Percentiles rank a stretch among this genome's conserved stretches.
Conservation (phyloP, 1,140 invertebrate genomes). For the Drosophila cardini region DNA sequence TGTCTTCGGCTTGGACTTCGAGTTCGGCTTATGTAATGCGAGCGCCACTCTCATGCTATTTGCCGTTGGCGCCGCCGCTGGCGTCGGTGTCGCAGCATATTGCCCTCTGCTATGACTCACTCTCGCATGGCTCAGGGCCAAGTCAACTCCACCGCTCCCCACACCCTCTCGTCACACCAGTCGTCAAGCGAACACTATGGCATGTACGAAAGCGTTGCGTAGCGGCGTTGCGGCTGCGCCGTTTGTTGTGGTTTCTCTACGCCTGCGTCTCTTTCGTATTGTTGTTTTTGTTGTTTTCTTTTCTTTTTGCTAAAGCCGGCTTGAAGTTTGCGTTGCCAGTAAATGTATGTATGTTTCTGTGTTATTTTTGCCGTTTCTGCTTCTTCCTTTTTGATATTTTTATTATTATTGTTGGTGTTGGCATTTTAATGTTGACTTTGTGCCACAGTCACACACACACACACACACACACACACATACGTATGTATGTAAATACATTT, state of each 20-base stretch:
- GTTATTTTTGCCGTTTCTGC: constrained; percentile 38
- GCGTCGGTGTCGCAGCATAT: constrained; percentile 28
- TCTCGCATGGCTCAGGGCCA: constrained; percentile 49
- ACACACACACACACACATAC: constrained; percentile 2
- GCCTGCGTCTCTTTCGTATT: constrained; percentile 35
- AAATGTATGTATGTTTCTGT: not conserved
- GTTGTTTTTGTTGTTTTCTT: constrained; percentile 26
- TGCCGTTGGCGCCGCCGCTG: constrained; percentile 59
- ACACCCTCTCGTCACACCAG: not conserved
- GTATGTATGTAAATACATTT: constrained; percentile 4
- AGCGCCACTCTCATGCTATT: constrained; percentile 36
- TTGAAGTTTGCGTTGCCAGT: constrained; percentile 53
- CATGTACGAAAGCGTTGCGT: not conserved
- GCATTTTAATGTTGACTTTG: constrained; percentile 57
- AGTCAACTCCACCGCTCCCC: not conserved
- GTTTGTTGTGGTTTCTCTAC: constrained; percentile 72
- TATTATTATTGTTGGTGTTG: constrained; percentile 27
- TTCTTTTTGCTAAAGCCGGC: constrained; percentile 61
- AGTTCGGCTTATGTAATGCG: constrained; percentile 64
- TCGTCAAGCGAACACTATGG: not conserved
- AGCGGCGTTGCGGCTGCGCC: constrained; percentile 56
- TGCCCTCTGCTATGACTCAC: constrained; percentile 53
- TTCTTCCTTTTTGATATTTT: constrained; percentile 38
- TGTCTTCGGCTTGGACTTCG: constrained; percentile 28
- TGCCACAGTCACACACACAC: constrained; percentile 3